Percentiles rank a stretch among this genome's conserved stretches.
Evolutionary conservation across 2,888 invertebrate species (phyloP).

Genomic region (Tachina fera): DNA sequence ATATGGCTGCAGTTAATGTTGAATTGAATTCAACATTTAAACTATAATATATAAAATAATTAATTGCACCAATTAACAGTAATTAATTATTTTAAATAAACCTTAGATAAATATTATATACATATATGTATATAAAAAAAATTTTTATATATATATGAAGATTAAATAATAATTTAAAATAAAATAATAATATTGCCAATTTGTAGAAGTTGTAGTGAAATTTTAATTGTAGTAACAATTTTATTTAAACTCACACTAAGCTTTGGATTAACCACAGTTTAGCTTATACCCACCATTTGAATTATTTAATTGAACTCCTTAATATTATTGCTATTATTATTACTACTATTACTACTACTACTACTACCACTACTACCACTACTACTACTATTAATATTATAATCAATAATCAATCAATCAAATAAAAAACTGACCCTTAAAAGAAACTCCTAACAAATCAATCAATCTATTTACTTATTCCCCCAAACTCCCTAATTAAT

Average conservation of each 20-base stretch:
- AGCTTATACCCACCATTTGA: slow-evolving; percentile 59
- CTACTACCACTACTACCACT: slow-evolving; percentile 20
- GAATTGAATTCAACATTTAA: slow-evolving; percentile 43
- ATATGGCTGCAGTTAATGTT: slow-evolving; percentile 61
- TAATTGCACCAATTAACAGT: slow-evolving; percentile 13
- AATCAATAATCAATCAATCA: slow-evolving; percentile 53
- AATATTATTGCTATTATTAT: slow-evolving; percentile 53
- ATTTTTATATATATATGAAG: not conserved
- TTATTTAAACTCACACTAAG: slow-evolving; percentile 62
- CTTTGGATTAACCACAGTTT: slow-evolving; percentile 57
- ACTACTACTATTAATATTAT: slow-evolving; percentile 44
- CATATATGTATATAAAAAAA: not conserved
- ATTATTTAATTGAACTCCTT: slow-evolving; percentile 59
- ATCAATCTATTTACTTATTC: slow-evolving; percentile 34
- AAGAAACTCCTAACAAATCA: slow-evolving; percentile 53
- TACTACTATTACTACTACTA: slow-evolving; percentile 42
- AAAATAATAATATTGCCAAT: slow-evolving; percentile 59
- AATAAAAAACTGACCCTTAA: slow-evolving; percentile 67
- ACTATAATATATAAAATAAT: slow-evolving; percentile 42
- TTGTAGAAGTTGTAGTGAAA: slow-evolving; percentile 67
- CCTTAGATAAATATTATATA: slow-evolving; percentile 34
- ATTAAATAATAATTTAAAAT: slow-evolving; percentile 1
- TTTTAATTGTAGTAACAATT: slow-evolving; percentile 67
- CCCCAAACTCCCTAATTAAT: slow-evolving; percentile 7
- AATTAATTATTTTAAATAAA: slow-evolving; percentile 60